phyloP scores from a whole-genome alignment of 2,113 vertebrate species.

The Nesogale talazaci region DNA sequence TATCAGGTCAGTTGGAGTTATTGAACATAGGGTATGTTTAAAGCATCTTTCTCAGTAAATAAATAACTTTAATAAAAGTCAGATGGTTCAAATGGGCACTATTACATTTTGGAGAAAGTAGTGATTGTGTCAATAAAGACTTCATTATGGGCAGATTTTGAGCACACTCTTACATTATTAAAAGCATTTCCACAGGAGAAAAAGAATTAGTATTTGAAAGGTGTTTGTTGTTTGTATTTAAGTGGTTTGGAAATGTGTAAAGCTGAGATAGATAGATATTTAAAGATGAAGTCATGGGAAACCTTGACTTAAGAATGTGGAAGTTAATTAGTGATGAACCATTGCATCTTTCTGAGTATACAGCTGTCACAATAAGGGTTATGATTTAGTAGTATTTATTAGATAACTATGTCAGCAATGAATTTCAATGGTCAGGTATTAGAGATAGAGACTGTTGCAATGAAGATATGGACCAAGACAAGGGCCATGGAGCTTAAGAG shows the following conservation, averaged over 20 bases:
- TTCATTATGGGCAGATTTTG: slow-evolving; percentile 29
- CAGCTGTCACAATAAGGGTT: not conserved
- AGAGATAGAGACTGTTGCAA: not conserved
- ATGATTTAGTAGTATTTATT: not conserved
- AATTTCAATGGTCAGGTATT: not conserved
- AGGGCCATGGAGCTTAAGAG: not conserved
- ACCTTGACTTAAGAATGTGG: not conserved
- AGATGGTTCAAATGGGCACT: not conserved
- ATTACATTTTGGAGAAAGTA: not conserved
- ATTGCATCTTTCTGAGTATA: not conserved
- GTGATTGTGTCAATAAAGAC: not conserved
- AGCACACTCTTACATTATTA: not conserved
- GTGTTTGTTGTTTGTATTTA: not conserved
- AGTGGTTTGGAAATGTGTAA: not conserved
- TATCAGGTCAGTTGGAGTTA: not conserved
- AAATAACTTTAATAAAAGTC: not conserved
- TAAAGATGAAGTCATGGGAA: slow-evolving; percentile 46
- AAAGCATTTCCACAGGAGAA: not conserved
- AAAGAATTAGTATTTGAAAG: slow-evolving; percentile 33
- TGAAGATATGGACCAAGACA: not conserved
- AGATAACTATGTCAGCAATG: not conserved
- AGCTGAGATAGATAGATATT: not conserved
- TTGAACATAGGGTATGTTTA: not conserved
- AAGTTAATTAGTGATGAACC: not conserved
- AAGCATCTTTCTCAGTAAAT: slow-evolving; percentile 15